A percentile compares a stretch with the other conserved stretches of the same genome.
Conservation (phyloP, 2,888 invertebrate genomes). For the Habrosyne pyritoides region DNA sequence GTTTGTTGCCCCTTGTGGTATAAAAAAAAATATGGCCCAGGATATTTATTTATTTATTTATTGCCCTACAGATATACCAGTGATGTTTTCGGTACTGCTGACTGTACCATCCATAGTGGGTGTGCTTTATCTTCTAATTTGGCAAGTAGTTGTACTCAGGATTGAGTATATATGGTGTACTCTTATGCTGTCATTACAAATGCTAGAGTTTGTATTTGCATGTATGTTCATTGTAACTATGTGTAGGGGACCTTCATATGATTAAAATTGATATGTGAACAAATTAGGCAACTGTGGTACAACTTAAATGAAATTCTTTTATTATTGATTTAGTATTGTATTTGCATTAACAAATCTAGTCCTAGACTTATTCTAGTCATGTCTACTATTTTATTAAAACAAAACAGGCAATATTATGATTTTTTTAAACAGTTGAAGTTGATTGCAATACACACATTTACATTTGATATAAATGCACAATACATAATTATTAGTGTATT, state of each 20-base stretch:
- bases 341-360: background rate
- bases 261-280: conserved; percentile 50
- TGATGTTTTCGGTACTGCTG: conserved; percentile 91
- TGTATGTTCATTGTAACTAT: conserved; percentile 87
- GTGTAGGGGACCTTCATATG: conserved; percentile 85
- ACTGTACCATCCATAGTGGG: conserved; percentile 93
- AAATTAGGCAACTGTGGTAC: background rate
- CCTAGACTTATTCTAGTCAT: background rate
- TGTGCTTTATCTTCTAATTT: conserved; percentile 92
- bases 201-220: conserved; percentile 92
- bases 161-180: conserved; percentile 95
- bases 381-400: background rate
- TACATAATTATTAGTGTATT: background rate
- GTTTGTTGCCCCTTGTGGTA: no score
- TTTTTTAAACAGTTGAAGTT: background rate
- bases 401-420: background rate
- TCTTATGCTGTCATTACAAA: conserved; percentile 92
- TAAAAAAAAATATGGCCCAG: no score
- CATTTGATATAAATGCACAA: background rate
- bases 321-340: background rate
- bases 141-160: conserved; percentile 93
- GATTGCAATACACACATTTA: no score
- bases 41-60: conserved; percentile 5
- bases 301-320: background rate
- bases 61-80: conserved; percentile 87